Base-by-base conservation (phyloP, 2,888 invertebrate genomes). In the Drosophila melanosoma region DNA sequence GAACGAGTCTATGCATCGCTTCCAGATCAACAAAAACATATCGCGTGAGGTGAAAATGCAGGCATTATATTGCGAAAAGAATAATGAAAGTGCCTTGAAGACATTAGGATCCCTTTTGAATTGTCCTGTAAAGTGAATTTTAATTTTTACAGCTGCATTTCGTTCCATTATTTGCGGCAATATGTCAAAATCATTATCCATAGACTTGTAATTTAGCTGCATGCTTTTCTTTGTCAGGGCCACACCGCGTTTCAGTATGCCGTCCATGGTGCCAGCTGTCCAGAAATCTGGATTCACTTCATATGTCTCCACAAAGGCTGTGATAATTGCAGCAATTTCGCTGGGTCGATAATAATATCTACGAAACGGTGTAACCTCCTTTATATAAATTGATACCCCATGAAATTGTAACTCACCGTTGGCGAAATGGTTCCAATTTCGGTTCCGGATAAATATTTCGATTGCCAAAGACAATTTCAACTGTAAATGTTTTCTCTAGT, bases 1-100 rank as follows among this genome's bases (percentile, higher is more conserved):
- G 87, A 93, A 96, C 0, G 89, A 83, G 17, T 89, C 84, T 72
- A 94, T 94, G 56, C 94, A 93, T 56, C 93, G 94, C 79, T 94
- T 95, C 95, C 92, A 92, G 56, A 93, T 92, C 23, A 93, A 51
- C 20, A 93, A 65, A 48, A 79, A 91, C 10, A 91, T 69, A 26
- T 89, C 86, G 3, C 82, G 75, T 0, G 91, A 87, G 0, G 80
- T 76, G 20, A 93, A 79, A 3, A 93, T 81, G 53, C 89, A 89
- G 26, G 91, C 87, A 45, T 88, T 83, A 45, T 83, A 91, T 42
- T 89, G 88, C 1, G 81, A 76, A 29, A 93, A 93, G 69, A 83
- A 92, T 5, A 91, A 53, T 6, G 86, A 80, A 1, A 93, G 70
- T 0, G 90, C 86, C 60, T 92, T 91, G 10, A 87, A 91, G 3